A percentile compares a stretch with the other conserved stretches of the same genome.
Conservation (phyloP, 2,113 vertebrate species). For the Poicephalus gulielmi region DNA sequence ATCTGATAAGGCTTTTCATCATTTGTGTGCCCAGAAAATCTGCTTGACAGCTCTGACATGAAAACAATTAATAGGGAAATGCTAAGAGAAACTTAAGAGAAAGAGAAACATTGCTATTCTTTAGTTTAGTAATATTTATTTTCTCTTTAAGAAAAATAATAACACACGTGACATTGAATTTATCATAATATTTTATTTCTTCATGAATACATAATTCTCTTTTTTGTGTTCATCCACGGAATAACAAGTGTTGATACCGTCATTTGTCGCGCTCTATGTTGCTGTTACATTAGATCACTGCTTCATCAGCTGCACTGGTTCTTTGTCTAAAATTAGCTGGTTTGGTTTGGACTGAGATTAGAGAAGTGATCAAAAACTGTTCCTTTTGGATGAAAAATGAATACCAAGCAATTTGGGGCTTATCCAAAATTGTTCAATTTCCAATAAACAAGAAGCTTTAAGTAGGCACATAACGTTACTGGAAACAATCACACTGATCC, state of each 20-base stretch:
- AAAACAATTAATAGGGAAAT: background rate
- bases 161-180: background rate
- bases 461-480: background rate
- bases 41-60: background rate
- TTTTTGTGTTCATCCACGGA: background rate
- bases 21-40: background rate
- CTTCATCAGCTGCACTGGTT: background rate
- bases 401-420: background rate
- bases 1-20: background rate
- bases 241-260: background rate
- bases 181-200: background rate
- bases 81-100: background rate
- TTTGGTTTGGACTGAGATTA: conserved; percentile 21
- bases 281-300: background rate
- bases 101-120: background rate
- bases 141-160: background rate
- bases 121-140: background rate
- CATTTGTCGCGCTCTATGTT: background rate
- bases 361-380: background rate
- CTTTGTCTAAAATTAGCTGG: background rate
- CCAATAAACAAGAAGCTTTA: background rate
- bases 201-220: background rate
- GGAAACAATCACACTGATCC: background rate
- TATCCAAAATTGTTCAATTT: conserved; percentile 6
- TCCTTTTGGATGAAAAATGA: background rate